phyloP scores from a whole-genome alignment of 2,888 invertebrate genomes.

The Pteria penguin region DNA sequence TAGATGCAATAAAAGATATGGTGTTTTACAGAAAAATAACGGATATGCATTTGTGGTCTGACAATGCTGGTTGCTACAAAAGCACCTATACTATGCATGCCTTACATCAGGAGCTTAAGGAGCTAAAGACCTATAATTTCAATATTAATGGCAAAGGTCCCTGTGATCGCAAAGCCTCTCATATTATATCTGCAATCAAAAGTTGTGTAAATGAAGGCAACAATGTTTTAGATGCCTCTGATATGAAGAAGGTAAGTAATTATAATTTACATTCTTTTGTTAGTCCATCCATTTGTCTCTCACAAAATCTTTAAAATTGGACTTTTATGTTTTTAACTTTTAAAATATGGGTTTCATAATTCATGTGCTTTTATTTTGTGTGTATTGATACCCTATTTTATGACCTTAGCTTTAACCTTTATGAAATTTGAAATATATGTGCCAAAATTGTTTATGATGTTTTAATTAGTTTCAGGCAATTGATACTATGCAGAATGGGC shows the following conservation, averaged over 20 bases:
- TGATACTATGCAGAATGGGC: slow-evolving; percentile 25
- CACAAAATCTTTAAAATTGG: too few relatives aligned
- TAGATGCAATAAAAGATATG: not conserved
- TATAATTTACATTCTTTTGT: too few relatives aligned
- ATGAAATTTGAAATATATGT: too few relatives aligned
- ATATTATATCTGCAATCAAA: slow-evolving; percentile 22
- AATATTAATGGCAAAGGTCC: slow-evolving; percentile 15
- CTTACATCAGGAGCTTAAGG: not conserved
- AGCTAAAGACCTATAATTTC: not conserved
- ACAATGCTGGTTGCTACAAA: not conserved
- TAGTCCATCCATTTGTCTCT: too few relatives aligned
- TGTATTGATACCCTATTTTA: too few relatives aligned
- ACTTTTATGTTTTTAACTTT: too few relatives aligned
- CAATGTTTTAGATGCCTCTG: too few relatives aligned
- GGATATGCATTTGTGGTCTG: not conserved
- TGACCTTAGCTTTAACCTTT: too few relatives aligned
- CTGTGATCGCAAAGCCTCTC: slow-evolving; percentile 15
- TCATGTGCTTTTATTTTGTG: too few relatives aligned
- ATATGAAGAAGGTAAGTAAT: too few relatives aligned
- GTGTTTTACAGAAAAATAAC: not conserved
- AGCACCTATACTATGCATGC: not conserved
- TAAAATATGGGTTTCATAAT: too few relatives aligned
- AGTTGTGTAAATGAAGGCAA: slow-evolving; percentile 25
- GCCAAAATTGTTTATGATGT: too few relatives aligned
- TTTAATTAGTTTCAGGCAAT: slow-evolving; percentile 31